Conservation (phyloP, 2,888 invertebrate genomes). For the Drosophila sordidula region DNA sequence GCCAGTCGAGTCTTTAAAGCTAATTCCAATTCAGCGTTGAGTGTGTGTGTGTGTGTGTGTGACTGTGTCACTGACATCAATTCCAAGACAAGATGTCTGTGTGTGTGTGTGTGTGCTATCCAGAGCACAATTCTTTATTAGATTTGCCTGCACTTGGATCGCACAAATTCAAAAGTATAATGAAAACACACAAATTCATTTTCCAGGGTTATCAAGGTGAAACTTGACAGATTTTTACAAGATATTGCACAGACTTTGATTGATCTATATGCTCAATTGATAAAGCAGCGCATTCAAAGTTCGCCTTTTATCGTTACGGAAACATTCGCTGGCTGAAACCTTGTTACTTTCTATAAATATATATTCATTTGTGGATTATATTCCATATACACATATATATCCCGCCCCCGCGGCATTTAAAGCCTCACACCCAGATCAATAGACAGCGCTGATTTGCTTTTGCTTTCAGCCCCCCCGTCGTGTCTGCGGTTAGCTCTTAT, state of each 20-base stretch:
- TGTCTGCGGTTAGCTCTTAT: conserved; percentile 39
- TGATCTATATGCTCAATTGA: not conserved
- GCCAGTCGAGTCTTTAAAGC: conserved; percentile 28
- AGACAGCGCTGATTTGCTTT: conserved; percentile 25
- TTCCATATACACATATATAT: not conserved
- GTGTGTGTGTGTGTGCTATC: conserved; percentile 15
- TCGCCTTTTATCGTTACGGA: conserved; percentile 30
- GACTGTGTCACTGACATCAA: conserved; percentile 76
- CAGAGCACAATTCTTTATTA: conserved; percentile 51
- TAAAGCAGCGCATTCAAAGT: not conserved
- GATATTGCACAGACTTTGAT: not conserved
- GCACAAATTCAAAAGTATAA: conserved; percentile 51
- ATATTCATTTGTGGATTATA: conserved; percentile 24
- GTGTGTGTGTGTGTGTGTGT: conserved; percentile 24
- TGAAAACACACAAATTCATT: conserved; percentile 28
- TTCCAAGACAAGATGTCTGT: conserved; percentile 40
- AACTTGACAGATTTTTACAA: conserved; percentile 4
- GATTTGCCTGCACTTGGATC: conserved; percentile 59
- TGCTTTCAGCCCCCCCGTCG: conserved; percentile 19
- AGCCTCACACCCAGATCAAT: conserved; percentile 23
- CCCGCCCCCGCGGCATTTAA: not conserved
- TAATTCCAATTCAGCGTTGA: conserved; percentile 54
- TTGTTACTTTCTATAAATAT: conserved; percentile 9
- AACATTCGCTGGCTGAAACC: conserved; percentile 28
- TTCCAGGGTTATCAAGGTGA: conserved; percentile 54